Base-by-base conservation (phyloP, 2,888 invertebrate species). In the Yponomeuta malinellus region DNA sequence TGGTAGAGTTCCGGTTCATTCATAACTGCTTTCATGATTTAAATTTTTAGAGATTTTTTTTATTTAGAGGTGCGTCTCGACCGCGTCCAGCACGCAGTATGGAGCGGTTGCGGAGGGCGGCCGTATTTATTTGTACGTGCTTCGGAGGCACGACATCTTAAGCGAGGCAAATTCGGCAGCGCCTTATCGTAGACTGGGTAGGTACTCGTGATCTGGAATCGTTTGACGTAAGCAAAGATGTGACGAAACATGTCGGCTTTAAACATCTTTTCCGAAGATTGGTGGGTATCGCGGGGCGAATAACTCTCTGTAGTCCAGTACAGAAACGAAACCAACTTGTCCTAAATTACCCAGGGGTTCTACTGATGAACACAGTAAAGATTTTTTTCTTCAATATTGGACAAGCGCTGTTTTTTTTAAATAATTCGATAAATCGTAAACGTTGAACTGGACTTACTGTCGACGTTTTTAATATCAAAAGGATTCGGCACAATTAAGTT, bases 1-100 rank as follows among this genome's bases (percentile, higher is more conserved):
- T 94, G 93, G 82, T 97, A 97, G 23, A 95, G 81, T 74, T 93
- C 91, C 0, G 96, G 95, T 79, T 94, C 89, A 79, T 94, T 91
- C 93, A 95, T 95, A 81, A 86, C 87, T 73, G 33, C 48, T 29
- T 78, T 70, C 65, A 72, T 73, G 71, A 69, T 69, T 69, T 31
- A 52, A 68, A 63, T 63, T 48, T 64, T 64, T 64, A 23, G 29
- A 70, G 10, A 71, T 71, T 74, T 75, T 75, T 75, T 75, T 73
- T 75, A 75, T 75, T 73, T 75, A 70, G 73, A 71, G 74, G 70
- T 72, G 70, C 70, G 68, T 70, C 37, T 52, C 68, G 67, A 68
- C 63, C 83, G 85, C 85, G 85, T 87, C 83, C 83, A 84, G 76
- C 82, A 81, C 79, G 82, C 81, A 84, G 83, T 87, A 83, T 77